Conservation (phyloP, 1,140 invertebrate genomes). For the Lepidurus arcticus region DNA sequence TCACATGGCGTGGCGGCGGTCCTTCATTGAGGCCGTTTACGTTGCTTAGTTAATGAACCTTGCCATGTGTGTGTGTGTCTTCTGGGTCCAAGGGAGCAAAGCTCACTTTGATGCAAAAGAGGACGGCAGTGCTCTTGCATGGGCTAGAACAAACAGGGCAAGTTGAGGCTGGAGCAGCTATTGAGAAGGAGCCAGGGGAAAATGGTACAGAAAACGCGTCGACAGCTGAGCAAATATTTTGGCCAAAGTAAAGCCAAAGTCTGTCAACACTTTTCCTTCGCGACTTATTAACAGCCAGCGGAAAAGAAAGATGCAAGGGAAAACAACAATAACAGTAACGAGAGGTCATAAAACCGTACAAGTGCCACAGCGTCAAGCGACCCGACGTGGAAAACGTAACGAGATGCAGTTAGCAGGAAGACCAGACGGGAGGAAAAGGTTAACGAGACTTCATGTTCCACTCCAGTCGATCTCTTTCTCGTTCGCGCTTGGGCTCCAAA, state of each 20-base stretch:
- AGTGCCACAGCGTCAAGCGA: not conserved
- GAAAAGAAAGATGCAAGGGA: not conserved
- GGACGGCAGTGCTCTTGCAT: not conserved
- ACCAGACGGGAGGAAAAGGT: not conserved
- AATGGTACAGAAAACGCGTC: not conserved
- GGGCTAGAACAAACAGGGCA: not conserved
- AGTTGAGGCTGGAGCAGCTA: not conserved
- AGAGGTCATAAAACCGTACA: not conserved
- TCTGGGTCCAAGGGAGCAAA: not conserved
- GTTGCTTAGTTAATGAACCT: not conserved
- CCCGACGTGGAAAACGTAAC: not conserved
- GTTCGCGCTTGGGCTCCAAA: not conserved
- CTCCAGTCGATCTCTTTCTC: not conserved
- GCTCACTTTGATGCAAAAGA: not conserved
- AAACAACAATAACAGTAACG: not conserved
- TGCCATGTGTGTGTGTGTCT: not conserved
- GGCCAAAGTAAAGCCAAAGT: not conserved
- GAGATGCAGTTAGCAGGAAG: not conserved
- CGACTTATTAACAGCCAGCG: not conserved
- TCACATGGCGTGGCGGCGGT: not conserved
- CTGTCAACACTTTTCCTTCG: slow-evolving; percentile 10
- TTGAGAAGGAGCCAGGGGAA: not conserved
- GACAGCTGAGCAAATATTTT: slow-evolving; percentile 19
- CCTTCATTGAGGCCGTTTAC: not conserved
- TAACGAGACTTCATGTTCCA: not conserved